These are phyloP conservation scores for Agrotis exclamationis DNA, from an alignment of 2,888 invertebrate genomes.

Conservation along the genomic window DNA sequence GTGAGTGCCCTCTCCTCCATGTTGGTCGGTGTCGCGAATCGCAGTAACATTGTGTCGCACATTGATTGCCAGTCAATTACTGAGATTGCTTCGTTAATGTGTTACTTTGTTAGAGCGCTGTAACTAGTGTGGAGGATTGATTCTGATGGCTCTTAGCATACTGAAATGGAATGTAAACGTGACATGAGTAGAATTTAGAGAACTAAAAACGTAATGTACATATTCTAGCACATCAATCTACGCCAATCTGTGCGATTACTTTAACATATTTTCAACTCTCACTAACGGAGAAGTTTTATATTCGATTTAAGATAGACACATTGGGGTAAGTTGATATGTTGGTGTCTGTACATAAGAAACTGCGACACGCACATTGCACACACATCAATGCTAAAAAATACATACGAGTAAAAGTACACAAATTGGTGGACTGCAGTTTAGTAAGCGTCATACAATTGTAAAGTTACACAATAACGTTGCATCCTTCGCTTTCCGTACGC, in stretches of 20 bases:
- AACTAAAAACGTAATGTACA: too few relatives aligned
- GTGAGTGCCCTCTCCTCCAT: not conserved
- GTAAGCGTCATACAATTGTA: not conserved
- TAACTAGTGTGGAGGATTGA: constrained; percentile 20
- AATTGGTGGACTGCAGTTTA: not conserved
- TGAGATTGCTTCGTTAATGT: constrained; percentile 35
- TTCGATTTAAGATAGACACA: too few relatives aligned
- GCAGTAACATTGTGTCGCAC: constrained; percentile 9
- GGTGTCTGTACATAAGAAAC: too few relatives aligned
- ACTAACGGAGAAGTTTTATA: too few relatives aligned
- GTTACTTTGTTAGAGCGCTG: constrained; percentile 18
- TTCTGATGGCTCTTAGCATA: not conserved
- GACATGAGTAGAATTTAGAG: not conserved
- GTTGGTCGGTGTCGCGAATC: not conserved
- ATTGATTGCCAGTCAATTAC: constrained; percentile 28
- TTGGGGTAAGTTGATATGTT: too few relatives aligned
- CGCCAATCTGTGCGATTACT: too few relatives aligned
- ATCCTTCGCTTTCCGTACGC: not conserved
- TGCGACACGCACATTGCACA: too few relatives aligned
- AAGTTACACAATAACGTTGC: constrained; percentile 2
- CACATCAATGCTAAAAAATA: too few relatives aligned
- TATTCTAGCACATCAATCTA: too few relatives aligned
- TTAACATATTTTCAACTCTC: too few relatives aligned
- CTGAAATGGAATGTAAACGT: constrained; percentile 1
- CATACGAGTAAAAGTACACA: not conserved